Percentiles rank a stretch among this genome's conserved stretches.
These are phyloP conservation scores for Andrena haemorrhoa DNA, from an alignment of 2,888 invertebrate genomes.

Conservation along the genomic window DNA sequence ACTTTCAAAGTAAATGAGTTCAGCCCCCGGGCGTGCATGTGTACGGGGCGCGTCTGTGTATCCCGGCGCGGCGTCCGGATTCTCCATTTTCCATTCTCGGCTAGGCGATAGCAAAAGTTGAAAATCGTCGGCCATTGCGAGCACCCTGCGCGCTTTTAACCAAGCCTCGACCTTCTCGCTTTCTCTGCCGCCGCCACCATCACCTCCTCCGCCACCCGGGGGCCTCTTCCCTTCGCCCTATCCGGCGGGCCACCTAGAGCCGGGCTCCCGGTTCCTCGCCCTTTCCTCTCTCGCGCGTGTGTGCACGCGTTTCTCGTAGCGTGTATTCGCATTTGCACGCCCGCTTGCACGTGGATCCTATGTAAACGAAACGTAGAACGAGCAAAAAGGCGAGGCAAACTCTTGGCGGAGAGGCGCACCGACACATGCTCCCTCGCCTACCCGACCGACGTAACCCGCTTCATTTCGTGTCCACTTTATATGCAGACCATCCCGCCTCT, in stretches of 20 bases:
- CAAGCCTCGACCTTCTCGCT: slow-evolving; percentile 65
- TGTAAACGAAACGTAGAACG: slow-evolving; percentile 75
- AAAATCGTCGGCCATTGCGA: slow-evolving; percentile 79
- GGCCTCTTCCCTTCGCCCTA: background rate
- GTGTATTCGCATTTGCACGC: slow-evolving; percentile 62
- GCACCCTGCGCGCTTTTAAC: slow-evolving; percentile 79
- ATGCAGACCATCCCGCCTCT: slow-evolving; percentile 79
- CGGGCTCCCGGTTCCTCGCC: slow-evolving; percentile 5
- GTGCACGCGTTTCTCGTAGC: slow-evolving; percentile 28
- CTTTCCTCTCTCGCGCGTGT: slow-evolving; percentile 4
- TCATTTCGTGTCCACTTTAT: slow-evolving; percentile 84
- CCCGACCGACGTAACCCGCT: slow-evolving; percentile 75
- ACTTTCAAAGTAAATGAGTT: slow-evolving; percentile 78
- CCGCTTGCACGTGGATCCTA: slow-evolving; percentile 68
- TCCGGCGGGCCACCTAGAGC: slow-evolving; percentile 18
- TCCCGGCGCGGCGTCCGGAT: slow-evolving; percentile 65
- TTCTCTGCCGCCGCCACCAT: slow-evolving; percentile 11
- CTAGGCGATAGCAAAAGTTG: slow-evolving; percentile 80
- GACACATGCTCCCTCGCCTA: slow-evolving; percentile 67
- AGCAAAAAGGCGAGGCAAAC: slow-evolving; percentile 73
- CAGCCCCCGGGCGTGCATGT: slow-evolving; percentile 59
- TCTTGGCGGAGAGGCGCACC: slow-evolving; percentile 57
- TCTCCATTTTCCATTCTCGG: slow-evolving; percentile 79
- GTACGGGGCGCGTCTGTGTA: slow-evolving; percentile 23
- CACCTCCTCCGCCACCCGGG: background rate